Conservation (phyloP, 1,140 invertebrate species). For the Drosophila arizonae region DNA sequence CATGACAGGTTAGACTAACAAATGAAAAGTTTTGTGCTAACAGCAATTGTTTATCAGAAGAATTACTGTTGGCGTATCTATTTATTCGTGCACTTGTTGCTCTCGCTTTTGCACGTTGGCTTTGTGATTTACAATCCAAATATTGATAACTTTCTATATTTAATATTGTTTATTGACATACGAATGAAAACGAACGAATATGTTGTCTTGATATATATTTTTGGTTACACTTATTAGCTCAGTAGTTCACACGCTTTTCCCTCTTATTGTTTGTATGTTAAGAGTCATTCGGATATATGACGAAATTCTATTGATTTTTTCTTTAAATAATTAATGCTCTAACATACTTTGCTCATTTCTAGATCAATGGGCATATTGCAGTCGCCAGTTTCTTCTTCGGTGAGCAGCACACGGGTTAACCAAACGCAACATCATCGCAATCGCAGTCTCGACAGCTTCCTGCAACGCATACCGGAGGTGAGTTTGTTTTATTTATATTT, state of each 20-base stretch:
- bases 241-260: neutral
- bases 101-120: slow-evolving; percentile 17
- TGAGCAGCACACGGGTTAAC: slow-evolving; percentile 83
- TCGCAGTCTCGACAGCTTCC: slow-evolving; percentile 92
- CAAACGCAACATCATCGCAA: slow-evolving; percentile 92
- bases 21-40: neutral
- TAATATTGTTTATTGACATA: neutral
- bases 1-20: slow-evolving; percentile 16
- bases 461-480: slow-evolving; percentile 93
- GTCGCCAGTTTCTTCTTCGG: slow-evolving; percentile 87
- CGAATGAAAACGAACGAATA: too few relatives aligned
- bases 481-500: slow-evolving; percentile 20
- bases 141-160: slow-evolving; percentile 52
- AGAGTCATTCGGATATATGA: slow-evolving; percentile 35
- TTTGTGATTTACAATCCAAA: slow-evolving; percentile 27
- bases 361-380: slow-evolving; percentile 91
- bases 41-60: neutral
- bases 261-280: neutral
- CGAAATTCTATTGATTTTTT: slow-evolving; percentile 55
- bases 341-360: slow-evolving; percentile 1
- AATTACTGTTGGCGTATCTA: neutral
- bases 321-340: neutral
- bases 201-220: too few relatives aligned
- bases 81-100: slow-evolving; percentile 9
- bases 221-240: too few relatives aligned